Evolutionary conservation across 2,113 vertebrate species (phyloP), one percentile per base, ranked within the genome.

Genomic region (Crotalus helleri): DNA sequence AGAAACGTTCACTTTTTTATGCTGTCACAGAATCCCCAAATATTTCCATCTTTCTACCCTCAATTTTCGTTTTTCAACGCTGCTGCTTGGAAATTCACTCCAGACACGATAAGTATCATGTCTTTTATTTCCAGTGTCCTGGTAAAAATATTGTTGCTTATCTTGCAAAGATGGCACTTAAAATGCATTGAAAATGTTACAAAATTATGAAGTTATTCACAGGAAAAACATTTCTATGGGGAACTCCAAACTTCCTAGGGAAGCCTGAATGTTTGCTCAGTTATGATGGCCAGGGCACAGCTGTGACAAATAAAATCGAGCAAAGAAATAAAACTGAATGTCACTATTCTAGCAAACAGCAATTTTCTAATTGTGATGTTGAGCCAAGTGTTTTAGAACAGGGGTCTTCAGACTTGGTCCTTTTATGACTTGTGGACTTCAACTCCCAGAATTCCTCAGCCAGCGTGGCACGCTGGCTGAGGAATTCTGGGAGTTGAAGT

Each of bases 1-100:
- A 12, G 61, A 54, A 64, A 91, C 0, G 0, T 2, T 33, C 1
- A 0, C 49, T 49, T 46, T 87, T 13, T 93, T 1, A 2, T 17
- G 64, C 85, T 0, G 0, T 19, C 24, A 69, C 19, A 2, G 33
- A 23, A 87, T 0, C 1, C 10, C 51, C 57, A 44, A 6, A 6
- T 0, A 61, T 11, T 85, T 46, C 12, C 55, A 26, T 39, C 21
- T 5, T 11, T 24, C 88, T 39, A 55, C 8, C 53, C 53, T 54
- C 15, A 26, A 53, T 26, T 59, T 89, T 53, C 26, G 21, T 53
- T 81, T 19, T 44, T 55, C 33, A 85, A 53, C 6, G 3, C 21
- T 21, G n/a, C 8, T 8, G 51, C 21, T 74, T 15, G 46, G 49
- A 69, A 53, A 90, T 23, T 21, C 9, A 33, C 10, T 49, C 26